Conservation (phyloP, 2,888 invertebrate species). For the Chouioia cunea region DNA sequence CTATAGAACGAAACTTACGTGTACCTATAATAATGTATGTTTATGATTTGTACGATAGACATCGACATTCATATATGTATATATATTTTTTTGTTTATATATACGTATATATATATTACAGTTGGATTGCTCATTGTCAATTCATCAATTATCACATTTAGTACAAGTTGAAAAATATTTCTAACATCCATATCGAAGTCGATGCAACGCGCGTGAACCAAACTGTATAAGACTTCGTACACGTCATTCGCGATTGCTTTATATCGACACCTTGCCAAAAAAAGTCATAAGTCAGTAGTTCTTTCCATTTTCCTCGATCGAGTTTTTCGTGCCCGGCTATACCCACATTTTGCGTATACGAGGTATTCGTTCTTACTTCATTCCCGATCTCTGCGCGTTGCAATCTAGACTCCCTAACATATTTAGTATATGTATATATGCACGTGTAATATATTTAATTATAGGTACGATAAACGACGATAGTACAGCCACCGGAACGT, state of each 20-base stretch:
- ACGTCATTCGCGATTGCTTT: neutral
- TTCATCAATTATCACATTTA: conserved; percentile 69
- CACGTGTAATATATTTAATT: conserved; percentile 50
- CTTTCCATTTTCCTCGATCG: conserved; percentile 18
- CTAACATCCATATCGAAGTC: conserved; percentile 68
- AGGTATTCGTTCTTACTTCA: neutral
- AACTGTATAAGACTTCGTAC: too few species aligned
- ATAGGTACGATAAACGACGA: conserved; percentile 62
- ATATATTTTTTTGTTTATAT: conserved; percentile 50
- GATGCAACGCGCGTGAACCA: conserved; percentile 32
- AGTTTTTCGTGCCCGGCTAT: neutral
- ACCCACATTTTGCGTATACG: neutral
- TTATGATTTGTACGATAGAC: conserved; percentile 65
- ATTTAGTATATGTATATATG: conserved; percentile 39
- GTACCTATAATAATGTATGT: conserved; percentile 37
- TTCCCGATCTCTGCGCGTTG: conserved; percentile 36
- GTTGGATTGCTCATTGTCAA: conserved; percentile 69
- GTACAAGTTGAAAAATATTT: conserved; percentile 69
- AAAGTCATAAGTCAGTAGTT: conserved; percentile 25
- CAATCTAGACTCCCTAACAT: conserved; percentile 48
- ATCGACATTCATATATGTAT: conserved; percentile 60
- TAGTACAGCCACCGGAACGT: conserved; percentile 59
- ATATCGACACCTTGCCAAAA: conserved; percentile 13
- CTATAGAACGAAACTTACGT: conserved; percentile 49
- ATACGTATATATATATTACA: conserved; percentile 63